Evolutionary conservation across 2,797 vertebrate genomes (phyloP), one percentile per base, ranked within the genome.

Genomic region (Leuciscus waleckii): DNA sequence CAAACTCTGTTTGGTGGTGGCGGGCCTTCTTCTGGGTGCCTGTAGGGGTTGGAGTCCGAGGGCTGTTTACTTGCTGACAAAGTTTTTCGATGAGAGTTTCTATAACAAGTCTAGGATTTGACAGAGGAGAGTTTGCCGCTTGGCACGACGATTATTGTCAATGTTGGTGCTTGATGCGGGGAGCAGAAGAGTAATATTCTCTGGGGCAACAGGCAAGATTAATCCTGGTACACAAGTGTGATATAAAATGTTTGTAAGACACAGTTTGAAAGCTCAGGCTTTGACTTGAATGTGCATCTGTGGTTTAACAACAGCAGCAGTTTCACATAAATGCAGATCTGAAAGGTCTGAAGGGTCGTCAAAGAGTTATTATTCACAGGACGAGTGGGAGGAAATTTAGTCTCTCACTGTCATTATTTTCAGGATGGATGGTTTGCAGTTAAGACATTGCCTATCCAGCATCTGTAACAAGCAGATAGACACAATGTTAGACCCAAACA

Each of bases 11-110:
- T 84, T 79, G 35, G 84, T 87, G 86, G 86, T 90, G 85, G 76
- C 82, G 69, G 85, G 7, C 69, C 79, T 88, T 88, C 85, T 87
- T 88, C 85, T 87, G 82, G 85, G 29, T 82, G 17, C 87, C 88
- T 87, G 9, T 8, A 88, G 89, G 89, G 85, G 69, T 29, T 46
- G 29, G 82, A 43, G 54, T 92, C 91, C 89, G 43, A 67, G 46
- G 91, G 92, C 88, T 94, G 92, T 94, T 93, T 93, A 92, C 91
- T 91, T 94, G 92, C 92, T 93, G 92, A 93, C 92, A 85, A 75
- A 89, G 88, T 74, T 75, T 68, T 80, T 74, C 77, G 84, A 83
- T 90, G 87, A 87, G 85, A 85, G 78, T 67, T 83, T 84, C 89
- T 39, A 56, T 73, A 39, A 84, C 89, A 87, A 77, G 89, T 90